These are phyloP conservation scores for Agriotes lineatus DNA, from an alignment of 2,888 invertebrate genomes.

Conservation along the genomic window DNA sequence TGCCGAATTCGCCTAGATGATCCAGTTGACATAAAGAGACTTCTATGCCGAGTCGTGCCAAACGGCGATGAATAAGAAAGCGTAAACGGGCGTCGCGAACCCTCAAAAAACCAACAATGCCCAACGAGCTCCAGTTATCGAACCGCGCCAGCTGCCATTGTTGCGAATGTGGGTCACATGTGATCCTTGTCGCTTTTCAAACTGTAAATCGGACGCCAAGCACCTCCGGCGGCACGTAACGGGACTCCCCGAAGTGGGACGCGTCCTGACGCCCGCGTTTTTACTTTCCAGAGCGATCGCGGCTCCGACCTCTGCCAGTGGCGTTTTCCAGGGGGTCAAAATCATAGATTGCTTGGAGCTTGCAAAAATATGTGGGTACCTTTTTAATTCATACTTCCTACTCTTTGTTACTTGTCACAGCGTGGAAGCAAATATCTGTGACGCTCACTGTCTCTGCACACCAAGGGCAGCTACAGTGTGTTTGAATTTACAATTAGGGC, in stretches of 20 bases:
- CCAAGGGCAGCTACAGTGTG: conserved; percentile 8
- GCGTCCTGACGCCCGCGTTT: conserved; percentile 30
- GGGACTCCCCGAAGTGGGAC: conserved; percentile 35
- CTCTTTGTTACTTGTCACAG: too few relatives aligned
- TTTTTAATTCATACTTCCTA: too few relatives aligned
- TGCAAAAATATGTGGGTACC: too few relatives aligned
- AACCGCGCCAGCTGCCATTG: conserved; percentile 13
- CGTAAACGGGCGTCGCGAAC: conserved; percentile 13
- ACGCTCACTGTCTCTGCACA: too few relatives aligned
- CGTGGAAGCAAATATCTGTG: too few relatives aligned
- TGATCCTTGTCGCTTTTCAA: conserved; percentile 35
- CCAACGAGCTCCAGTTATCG: not conserved
- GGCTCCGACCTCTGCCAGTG: not conserved
- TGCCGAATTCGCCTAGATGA: too few relatives aligned
- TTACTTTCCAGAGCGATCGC: conserved; percentile 35
- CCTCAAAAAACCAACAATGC: not conserved
- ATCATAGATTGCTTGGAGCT: too few relatives aligned
- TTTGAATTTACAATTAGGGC: conserved; percentile 10
- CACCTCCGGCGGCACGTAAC: conserved; percentile 38
- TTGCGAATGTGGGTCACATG: conserved; percentile 30
- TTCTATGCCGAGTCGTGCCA: conserved; percentile 25
- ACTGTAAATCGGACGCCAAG: conserved; percentile 41
- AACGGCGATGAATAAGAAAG: conserved; percentile 26
- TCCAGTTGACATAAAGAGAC: too few relatives aligned
- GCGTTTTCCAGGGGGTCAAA: not conserved